Percentiles rank a stretch among this genome's conserved stretches.
phyloP scores from a whole-genome alignment of 2,888 invertebrate species.

The Ectobius pallidus region DNA sequence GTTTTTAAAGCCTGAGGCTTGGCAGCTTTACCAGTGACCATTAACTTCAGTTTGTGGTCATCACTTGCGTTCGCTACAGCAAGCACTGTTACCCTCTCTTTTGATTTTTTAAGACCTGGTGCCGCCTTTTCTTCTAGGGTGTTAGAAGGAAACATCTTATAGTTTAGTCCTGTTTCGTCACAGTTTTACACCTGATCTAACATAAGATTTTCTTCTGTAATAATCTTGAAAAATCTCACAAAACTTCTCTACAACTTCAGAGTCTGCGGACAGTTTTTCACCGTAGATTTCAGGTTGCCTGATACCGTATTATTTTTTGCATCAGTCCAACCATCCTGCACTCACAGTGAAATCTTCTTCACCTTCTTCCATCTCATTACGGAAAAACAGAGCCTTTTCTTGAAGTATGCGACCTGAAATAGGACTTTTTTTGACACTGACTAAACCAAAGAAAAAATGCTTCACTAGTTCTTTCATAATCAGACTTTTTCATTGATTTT shows the following conservation, averaged over 20 bases:
- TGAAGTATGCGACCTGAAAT: constrained; percentile 40
- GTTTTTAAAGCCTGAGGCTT: too few relatives aligned
- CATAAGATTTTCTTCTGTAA: too few relatives aligned
- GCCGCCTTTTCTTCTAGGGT: too few relatives aligned
- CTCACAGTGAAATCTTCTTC: constrained; percentile 40
- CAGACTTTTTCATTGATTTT: background rate
- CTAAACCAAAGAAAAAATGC: constrained; percentile 42
- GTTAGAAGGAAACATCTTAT: too few relatives aligned
- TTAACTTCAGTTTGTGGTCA: too few relatives aligned
- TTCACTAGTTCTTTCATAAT: background rate
- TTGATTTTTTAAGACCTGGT: too few relatives aligned
- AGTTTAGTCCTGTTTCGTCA: too few relatives aligned
- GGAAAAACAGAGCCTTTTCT: constrained; percentile 41
- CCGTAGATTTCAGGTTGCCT: constrained; percentile 36
- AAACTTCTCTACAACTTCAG: background rate
- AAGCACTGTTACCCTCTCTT: too few relatives aligned
- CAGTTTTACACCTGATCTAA: too few relatives aligned
- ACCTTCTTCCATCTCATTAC: constrained; percentile 31
- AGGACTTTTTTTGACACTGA: constrained; percentile 39
- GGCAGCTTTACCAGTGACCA: too few relatives aligned
- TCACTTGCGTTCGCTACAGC: too few relatives aligned
- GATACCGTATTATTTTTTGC: constrained; percentile 42
- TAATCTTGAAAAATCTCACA: too few relatives aligned
- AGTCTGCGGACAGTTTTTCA: constrained; percentile 44
- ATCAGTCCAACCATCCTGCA: constrained; percentile 42